Conservation (phyloP, 2,888 invertebrate species). For the Tachina lurida region DNA sequence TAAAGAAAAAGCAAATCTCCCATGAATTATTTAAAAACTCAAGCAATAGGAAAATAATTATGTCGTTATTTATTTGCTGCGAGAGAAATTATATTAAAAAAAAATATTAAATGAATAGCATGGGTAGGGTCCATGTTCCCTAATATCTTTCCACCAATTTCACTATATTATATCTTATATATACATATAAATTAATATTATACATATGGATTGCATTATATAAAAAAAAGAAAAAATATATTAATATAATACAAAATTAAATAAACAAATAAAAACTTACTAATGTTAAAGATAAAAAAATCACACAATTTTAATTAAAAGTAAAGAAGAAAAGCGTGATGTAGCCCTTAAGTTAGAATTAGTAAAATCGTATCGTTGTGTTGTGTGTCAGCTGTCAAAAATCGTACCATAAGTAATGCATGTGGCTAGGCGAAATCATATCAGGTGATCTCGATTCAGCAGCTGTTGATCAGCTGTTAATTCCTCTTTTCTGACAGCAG, state of each 20-base stretch:
- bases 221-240: slow-evolving; percentile 40
- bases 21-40: slow-evolving; percentile 38
- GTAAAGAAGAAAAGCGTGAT: neutral
- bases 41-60: slow-evolving; percentile 59
- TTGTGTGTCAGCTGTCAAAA: no score
- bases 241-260: slow-evolving; percentile 57
- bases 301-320: slow-evolving; percentile 33
- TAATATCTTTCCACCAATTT: slow-evolving; percentile 68
- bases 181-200: slow-evolving; percentile 63
- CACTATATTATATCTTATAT: slow-evolving; percentile 61
- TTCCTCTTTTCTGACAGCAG: no score
- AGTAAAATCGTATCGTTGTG: no score
- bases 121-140: slow-evolving; percentile 59
- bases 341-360: neutral
- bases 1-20: slow-evolving; percentile 33
- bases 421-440: no score
- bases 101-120: slow-evolving; percentile 40
- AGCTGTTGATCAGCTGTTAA: no score
- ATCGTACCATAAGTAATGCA: no score
- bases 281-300: slow-evolving; percentile 69
- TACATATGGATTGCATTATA: slow-evolving; percentile 70
- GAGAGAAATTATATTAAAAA: slow-evolving; percentile 9
- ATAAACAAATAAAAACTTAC: slow-evolving; percentile 69
- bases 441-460: no score
- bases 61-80: slow-evolving; percentile 52